Conservation (phyloP, 2,888 invertebrate species). For the Tillus elongatus region DNA sequence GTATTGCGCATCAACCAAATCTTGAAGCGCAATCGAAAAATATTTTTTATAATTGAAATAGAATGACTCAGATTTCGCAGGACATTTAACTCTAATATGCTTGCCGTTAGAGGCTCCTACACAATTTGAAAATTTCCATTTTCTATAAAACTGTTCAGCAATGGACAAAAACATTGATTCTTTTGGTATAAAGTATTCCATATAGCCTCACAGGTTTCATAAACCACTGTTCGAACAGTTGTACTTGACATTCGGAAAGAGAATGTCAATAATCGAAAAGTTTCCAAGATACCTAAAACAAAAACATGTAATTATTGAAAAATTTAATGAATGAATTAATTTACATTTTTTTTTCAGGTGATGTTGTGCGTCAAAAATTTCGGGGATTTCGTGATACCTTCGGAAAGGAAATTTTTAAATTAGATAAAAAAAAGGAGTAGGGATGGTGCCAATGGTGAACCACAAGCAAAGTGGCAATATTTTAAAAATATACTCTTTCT, state of each 20-base stretch:
- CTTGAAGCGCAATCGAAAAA: conserved; percentile 17
- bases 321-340: background rate
- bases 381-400: too few species aligned
- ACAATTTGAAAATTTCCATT: too few species aligned
- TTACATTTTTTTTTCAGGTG: too few species aligned
- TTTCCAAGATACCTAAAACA: conserved; percentile 8
- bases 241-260: conserved; percentile 7
- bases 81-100: conserved; percentile 17
- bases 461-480: conserved; percentile 5
- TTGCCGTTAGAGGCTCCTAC: conserved; percentile 17
- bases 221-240: conserved; percentile 4
- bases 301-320: conserved; percentile 3
- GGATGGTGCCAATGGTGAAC: conserved; percentile 3
- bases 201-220: conserved; percentile 6
- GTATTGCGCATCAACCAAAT: conserved; percentile 18
- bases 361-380: too few species aligned
- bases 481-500: conserved; percentile 1
- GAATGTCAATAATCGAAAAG: conserved; percentile 4
- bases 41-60: conserved; percentile 18
- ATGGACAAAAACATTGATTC: too few species aligned
- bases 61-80: conserved; percentile 18
- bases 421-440: too few species aligned
- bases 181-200: conserved; percentile 6
- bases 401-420: background rate
- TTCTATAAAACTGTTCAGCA: too few species aligned